phyloP scores from a whole-genome alignment of 2,113 vertebrate species.

The Campylorhamphus procurvoides region DNA sequence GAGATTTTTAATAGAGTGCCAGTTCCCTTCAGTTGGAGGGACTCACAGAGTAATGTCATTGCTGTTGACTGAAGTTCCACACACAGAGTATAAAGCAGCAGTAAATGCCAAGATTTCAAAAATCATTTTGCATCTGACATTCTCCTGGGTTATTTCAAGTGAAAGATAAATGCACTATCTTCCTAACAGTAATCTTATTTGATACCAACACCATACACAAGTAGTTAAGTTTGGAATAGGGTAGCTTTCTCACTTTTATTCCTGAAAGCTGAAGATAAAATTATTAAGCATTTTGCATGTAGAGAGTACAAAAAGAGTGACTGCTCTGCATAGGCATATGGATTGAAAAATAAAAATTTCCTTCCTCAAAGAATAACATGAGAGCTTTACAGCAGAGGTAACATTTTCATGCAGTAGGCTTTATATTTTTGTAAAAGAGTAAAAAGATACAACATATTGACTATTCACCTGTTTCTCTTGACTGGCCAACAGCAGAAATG shows the following conservation, averaged over 20 bases:
- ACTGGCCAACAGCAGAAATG: background rate
- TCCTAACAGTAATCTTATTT: constrained; percentile 20
- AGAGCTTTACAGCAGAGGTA: background rate
- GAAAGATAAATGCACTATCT: constrained; percentile 37
- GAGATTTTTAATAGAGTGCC: constrained; percentile 4
- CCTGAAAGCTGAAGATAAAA: constrained; percentile 33
- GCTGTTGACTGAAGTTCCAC: constrained; percentile 34
- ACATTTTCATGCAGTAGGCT: background rate
- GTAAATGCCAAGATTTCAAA: constrained; percentile 45
- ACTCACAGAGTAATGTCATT: background rate
- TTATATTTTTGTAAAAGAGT: background rate
- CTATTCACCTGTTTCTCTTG: background rate
- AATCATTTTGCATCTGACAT: constrained; percentile 48
- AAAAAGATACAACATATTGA: background rate
- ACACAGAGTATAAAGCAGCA: constrained; percentile 34
- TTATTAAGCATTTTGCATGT: constrained; percentile 31
- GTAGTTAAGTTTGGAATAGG: constrained; percentile 17
- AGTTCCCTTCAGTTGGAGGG: background rate
- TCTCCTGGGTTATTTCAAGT: constrained; percentile 41
- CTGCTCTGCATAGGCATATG: background rate
- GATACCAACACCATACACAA: background rate
- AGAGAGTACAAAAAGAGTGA: background rate
- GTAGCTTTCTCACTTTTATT: background rate
- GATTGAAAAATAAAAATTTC: constrained; percentile 38
- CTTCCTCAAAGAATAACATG: background rate